Evolutionary conservation across 2,797 vertebrate genomes (phyloP).

Genomic region (Enteromius anoplus): DNA sequence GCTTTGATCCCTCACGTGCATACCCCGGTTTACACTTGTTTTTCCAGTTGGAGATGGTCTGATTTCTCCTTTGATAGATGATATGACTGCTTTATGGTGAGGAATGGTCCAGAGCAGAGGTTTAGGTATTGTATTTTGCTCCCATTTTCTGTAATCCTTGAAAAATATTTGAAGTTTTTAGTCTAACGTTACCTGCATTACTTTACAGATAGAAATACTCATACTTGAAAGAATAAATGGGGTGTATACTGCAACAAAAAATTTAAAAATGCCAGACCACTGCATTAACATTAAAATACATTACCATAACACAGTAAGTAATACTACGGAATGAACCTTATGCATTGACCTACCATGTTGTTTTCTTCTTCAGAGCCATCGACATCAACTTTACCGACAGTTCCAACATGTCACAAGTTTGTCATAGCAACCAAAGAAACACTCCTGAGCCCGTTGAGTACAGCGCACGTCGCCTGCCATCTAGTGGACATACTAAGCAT

Average conservation of each 20-base stretch:
- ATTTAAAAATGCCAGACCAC: not conserved
- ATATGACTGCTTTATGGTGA: not conserved
- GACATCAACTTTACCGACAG: not conserved
- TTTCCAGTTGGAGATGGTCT: conserved; percentile 17
- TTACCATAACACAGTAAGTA: not conserved
- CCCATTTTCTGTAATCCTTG: conserved; percentile 61
- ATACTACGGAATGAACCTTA: conserved; percentile 8
- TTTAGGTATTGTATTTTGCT: conserved; percentile 28
- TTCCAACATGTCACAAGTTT: not conserved
- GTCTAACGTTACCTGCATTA: not conserved
- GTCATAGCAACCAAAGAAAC: conserved; percentile 14
- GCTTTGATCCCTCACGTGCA: not conserved
- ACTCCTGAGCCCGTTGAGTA: no score
- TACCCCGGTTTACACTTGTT: conserved; percentile 27
- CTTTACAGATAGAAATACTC: not conserved
- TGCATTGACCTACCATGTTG: not conserved
- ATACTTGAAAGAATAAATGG: not conserved
- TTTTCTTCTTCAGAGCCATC: not conserved
- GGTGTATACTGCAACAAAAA: not conserved
- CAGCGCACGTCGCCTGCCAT: conserved; percentile 1
- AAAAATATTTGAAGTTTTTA: not conserved
- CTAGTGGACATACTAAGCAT: conserved; percentile 22
- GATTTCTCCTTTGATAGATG: not conserved
- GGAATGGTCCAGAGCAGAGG: conserved; percentile 7
- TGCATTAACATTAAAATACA: not conserved